Evolutionary conservation across 2,888 invertebrate genomes (phyloP), one percentile per base, ranked within the genome.

Genomic region (Diarsia brunnea): DNA sequence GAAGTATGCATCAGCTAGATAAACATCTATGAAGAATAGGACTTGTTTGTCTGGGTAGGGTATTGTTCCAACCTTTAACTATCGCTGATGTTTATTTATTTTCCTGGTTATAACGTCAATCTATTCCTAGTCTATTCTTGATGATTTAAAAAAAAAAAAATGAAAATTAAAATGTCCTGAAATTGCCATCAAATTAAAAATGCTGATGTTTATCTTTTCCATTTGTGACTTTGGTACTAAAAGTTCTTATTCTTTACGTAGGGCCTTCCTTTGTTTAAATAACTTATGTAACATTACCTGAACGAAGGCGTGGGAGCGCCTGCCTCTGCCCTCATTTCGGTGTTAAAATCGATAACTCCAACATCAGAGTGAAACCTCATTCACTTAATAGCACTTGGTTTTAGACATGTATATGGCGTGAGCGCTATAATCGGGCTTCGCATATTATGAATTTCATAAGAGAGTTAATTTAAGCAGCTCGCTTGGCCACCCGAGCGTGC

Each of bases 401-500:
- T 31, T 71, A 73, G 24, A 70, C 65, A 73, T 65, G 74, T 64
- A 69, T 58, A 70, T 71, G 73, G 69, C 79, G 81, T 81, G 68
- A 61, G 60, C 69, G 75, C 69, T 73, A 82, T 78, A 86, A 85
- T 91, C 91, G 89, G 90, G 90, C 89, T 91, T 91, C 88, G 87
- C 90, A 88, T 89, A 86, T 92, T 92, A 91, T 87, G 86, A 88
- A 92, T 93, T 92, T 92, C 91, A 90, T 90, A 91, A 91, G 88
- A 90, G 89, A 91, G 90, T 87, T 92, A 92, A 91, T 91, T 91
- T 90, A 90, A 91, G 86, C 90, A 91, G 84, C 89, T 91, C 91
- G 90, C 93, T 89, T 92, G 91, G 84, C 79, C 91, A 93, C 90
- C 91, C 90, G 92, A 91, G 92, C 92, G 91, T 92, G 91, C 80